Percentiles rank a stretch among this genome's conserved stretches.
These are phyloP conservation scores for Tholera decimalis DNA, from an alignment of 2,888 invertebrate genomes.

Conservation along the genomic window DNA sequence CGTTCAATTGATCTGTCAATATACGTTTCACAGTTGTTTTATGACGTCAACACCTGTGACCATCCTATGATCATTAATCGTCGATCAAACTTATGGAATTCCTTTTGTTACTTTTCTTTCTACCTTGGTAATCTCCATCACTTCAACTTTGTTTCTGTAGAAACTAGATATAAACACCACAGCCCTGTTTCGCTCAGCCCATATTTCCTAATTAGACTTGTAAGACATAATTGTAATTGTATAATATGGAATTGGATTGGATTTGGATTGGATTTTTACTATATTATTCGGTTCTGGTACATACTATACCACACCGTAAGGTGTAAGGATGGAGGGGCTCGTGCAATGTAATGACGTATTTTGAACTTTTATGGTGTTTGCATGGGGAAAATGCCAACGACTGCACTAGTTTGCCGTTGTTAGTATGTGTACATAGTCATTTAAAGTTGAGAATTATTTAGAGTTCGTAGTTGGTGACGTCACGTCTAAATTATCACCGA, in stretches of 20 bases:
- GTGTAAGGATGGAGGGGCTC: constrained; percentile 5
- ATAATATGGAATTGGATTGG: too few species aligned
- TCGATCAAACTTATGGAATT: background rate
- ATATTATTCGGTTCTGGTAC: too few species aligned
- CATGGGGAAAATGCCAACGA: constrained; percentile 46
- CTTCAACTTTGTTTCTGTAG: too few species aligned
- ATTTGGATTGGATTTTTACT: too few species aligned
- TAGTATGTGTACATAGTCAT: constrained; percentile 73
- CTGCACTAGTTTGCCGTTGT: constrained; percentile 72
- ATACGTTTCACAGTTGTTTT: background rate
- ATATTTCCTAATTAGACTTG: too few species aligned
- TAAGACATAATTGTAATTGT: too few species aligned
- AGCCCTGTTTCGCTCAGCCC: too few species aligned
- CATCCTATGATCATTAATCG: background rate
- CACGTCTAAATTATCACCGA: constrained; percentile 83
- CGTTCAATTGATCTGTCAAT: background rate
- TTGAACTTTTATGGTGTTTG: constrained; percentile 30
- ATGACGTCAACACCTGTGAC: background rate
- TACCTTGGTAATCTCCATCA: too few species aligned
- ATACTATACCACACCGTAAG: background rate
- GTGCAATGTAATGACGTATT: constrained; percentile 26
- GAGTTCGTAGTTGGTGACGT: constrained; percentile 78
- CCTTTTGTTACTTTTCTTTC: too few species aligned
- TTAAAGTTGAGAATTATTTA: constrained; percentile 76
- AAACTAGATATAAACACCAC: too few species aligned